These are phyloP conservation scores for Etheostoma cragini DNA, from an alignment of 2,113 vertebrate genomes.

Conservation along the genomic window DNA sequence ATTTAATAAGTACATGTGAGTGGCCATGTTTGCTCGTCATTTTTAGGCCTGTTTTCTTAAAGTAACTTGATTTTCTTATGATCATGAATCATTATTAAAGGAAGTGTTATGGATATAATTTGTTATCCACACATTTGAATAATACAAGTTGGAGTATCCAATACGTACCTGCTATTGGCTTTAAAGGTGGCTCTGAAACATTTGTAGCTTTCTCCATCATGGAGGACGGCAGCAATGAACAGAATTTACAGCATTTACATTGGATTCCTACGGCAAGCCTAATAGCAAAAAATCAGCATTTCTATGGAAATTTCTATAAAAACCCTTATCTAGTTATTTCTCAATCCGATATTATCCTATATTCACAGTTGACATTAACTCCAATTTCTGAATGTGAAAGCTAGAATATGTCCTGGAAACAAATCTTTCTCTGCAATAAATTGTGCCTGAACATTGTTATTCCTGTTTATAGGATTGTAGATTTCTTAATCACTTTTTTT, in stretches of 20 bases:
- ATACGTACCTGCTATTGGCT: background rate
- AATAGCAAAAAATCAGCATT: background rate
- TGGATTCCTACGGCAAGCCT: background rate
- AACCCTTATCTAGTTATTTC: background rate
- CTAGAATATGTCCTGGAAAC: background rate
- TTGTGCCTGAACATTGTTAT: background rate
- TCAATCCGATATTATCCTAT: background rate
- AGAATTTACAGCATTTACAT: background rate
- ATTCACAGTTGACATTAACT: background rate
- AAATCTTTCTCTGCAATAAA: background rate
- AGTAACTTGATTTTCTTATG: background rate
- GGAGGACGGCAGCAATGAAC: background rate
- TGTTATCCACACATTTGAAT: background rate
- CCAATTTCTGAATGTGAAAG: background rate
- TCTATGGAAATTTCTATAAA: background rate
- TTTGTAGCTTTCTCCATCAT: background rate
- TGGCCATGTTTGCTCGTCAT: background rate
- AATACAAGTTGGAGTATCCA: background rate
- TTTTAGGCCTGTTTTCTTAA: background rate
- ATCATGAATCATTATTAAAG: background rate
- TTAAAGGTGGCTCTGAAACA: background rate
- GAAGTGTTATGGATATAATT: background rate
- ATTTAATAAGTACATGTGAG: background rate
- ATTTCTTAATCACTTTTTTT: conserved; percentile 6
- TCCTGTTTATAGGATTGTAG: background rate